phyloP scores from a whole-genome alignment of 2,888 invertebrate species.

The Balanococcus diminutus region DNA sequence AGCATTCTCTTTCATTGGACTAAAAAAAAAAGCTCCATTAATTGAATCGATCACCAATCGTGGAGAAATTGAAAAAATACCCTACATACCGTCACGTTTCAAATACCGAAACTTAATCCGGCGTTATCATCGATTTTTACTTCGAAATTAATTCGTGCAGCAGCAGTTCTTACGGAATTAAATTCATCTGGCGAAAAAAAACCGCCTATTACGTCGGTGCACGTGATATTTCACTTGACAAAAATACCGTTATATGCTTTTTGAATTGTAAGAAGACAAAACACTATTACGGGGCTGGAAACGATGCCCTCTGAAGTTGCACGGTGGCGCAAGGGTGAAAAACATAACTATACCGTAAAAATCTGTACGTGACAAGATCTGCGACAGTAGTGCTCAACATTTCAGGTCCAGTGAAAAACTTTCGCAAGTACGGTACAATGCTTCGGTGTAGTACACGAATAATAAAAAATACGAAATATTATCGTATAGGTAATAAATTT shows the following conservation, averaged over 20 bases:
- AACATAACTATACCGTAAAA: conserved; percentile 51
- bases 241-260: conserved; percentile 49
- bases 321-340: neutral
- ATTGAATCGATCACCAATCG: neutral
- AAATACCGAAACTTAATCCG: conserved; percentile 24
- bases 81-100: conserved; percentile 1
- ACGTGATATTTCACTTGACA: conserved; percentile 45
- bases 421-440: neutral
- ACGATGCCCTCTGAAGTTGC: conserved; percentile 27
- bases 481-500: neutral
- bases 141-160: conserved; percentile 31
- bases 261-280: conserved; percentile 47
- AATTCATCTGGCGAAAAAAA: conserved; percentile 30
- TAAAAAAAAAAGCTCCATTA: neutral
- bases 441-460: neutral
- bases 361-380: conserved; percentile 50
- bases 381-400: conserved; percentile 46
- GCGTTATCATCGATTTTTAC: conserved; percentile 8
- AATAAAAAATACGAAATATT: neutral
- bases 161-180: neutral
- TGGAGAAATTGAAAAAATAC: conserved; percentile 4
- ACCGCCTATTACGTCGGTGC: neutral
- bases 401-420: neutral
- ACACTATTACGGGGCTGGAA: conserved; percentile 45
- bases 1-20: neutral